These are phyloP conservation scores for Myotis lucifugus DNA, from an alignment of 2,113 vertebrate species.

Conservation along the genomic window DNA sequence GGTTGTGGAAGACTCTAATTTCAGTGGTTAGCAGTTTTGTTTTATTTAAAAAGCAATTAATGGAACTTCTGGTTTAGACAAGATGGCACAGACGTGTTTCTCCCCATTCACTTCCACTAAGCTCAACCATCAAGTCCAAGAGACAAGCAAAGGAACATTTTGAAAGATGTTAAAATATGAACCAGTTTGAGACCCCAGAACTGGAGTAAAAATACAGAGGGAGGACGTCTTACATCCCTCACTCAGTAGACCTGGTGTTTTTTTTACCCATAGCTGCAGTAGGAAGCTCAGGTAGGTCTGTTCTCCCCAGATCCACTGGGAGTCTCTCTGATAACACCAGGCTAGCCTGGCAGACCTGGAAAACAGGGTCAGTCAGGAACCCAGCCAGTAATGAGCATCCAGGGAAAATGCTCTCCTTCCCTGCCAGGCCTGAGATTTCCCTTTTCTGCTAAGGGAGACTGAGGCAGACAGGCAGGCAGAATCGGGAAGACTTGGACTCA, in stretches of 20 bases:
- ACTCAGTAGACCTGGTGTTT: not conserved
- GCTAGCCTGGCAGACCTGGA: not conserved
- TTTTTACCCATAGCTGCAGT: not conserved
- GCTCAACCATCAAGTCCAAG: not conserved
- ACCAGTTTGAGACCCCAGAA: not conserved
- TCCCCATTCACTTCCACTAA: not conserved
- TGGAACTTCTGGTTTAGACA: not conserved
- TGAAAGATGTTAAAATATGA: not conserved
- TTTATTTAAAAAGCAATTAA: not conserved
- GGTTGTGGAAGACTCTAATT: not conserved
- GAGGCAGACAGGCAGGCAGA: not conserved
- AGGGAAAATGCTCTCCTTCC: not conserved
- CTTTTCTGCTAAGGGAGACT: not conserved
- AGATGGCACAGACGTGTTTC: not conserved
- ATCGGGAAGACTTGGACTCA: not conserved
- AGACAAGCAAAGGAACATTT: not conserved
- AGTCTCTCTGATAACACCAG: not conserved
- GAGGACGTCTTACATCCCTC: not conserved
- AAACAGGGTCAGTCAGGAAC: not conserved
- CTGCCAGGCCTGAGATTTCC: not conserved
- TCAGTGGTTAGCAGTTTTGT: not conserved
- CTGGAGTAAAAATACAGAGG: not conserved
- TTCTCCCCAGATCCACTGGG: not conserved
- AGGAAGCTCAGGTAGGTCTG: not conserved
- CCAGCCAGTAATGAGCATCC: not conserved